Conservation (phyloP, 2,113 vertebrate genomes). For the Spea multiplicata region DNA sequence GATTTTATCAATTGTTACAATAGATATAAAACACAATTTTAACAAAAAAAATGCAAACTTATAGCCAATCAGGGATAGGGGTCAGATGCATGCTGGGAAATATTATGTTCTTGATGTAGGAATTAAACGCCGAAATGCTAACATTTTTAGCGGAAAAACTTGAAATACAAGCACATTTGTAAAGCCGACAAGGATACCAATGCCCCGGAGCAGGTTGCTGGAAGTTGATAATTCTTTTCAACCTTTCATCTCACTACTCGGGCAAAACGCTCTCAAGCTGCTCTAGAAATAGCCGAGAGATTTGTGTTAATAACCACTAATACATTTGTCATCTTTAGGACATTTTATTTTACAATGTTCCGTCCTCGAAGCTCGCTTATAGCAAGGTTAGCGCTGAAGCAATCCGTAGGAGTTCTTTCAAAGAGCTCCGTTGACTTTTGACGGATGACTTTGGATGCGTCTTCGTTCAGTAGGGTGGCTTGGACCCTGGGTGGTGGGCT, state of each 20-base stretch:
- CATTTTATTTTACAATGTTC: constrained; percentile 26
- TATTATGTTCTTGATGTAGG: too few relatives aligned
- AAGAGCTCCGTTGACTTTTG: background rate
- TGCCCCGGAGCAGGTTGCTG: constrained; percentile 41
- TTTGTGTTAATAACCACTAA: constrained; percentile 46
- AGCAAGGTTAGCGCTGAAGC: constrained; percentile 38
- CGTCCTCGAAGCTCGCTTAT: constrained; percentile 38
- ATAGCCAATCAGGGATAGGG: too few relatives aligned
- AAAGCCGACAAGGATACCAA: background rate
- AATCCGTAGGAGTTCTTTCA: background rate
- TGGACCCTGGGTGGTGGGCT: background rate
- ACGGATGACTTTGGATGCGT: accelerated
- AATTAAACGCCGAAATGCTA: too few relatives aligned
- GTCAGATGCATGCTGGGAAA: too few relatives aligned
- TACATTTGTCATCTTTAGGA: constrained; percentile 40
- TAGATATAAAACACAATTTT: too few relatives aligned
- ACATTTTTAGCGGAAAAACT: too few relatives aligned
- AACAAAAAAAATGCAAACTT: too few relatives aligned
- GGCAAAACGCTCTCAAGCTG: constrained; percentile 20
- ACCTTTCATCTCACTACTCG: background rate
- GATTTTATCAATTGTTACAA: too few relatives aligned
- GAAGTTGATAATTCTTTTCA: background rate
- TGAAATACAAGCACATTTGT: background rate
- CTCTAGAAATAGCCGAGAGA: constrained; percentile 41
- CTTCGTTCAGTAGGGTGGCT: background rate